Conservation (phyloP, 2,113 vertebrate genomes). For the Monopterus albus region DNA sequence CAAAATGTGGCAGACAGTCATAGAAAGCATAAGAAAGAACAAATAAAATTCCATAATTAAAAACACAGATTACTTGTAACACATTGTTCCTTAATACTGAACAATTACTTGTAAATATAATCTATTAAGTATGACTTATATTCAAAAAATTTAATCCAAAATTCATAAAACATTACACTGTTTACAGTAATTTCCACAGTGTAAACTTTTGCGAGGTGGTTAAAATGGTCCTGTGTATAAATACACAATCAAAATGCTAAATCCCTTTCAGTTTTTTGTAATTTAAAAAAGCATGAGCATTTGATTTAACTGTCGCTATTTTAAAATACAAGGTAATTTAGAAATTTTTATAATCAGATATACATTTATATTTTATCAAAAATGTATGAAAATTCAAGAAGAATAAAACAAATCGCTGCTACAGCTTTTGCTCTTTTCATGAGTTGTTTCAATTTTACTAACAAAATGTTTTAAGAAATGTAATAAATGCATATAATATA, state of each 20-base stretch:
- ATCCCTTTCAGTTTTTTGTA: neutral
- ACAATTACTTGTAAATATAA: neutral
- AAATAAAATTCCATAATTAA: neutral
- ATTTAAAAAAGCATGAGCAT: slow-evolving; percentile 4
- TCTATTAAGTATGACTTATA: neutral
- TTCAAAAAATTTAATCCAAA: neutral
- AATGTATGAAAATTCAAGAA: slow-evolving; percentile 9
- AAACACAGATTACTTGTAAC: neutral
- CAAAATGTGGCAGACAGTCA: neutral
- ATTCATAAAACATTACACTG: neutral
- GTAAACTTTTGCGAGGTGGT: neutral
- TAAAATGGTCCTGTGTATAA: neutral
- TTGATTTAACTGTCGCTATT: neutral
- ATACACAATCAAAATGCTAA: neutral
- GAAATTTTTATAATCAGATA: neutral
- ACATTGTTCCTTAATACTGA: neutral
- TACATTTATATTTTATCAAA: neutral
- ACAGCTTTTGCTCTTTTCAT: neutral
- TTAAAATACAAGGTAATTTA: neutral
- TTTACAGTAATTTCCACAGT: neutral
- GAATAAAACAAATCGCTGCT: slow-evolving; percentile 19
- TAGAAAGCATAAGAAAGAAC: slow-evolving; percentile 2
- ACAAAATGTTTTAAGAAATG: neutral
- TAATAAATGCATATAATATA: neutral
- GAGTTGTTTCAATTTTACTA: neutral